These are phyloP conservation scores for Raillietiella orientalis DNA, from an alignment of 2,888 invertebrate species.

Conservation along the genomic window DNA sequence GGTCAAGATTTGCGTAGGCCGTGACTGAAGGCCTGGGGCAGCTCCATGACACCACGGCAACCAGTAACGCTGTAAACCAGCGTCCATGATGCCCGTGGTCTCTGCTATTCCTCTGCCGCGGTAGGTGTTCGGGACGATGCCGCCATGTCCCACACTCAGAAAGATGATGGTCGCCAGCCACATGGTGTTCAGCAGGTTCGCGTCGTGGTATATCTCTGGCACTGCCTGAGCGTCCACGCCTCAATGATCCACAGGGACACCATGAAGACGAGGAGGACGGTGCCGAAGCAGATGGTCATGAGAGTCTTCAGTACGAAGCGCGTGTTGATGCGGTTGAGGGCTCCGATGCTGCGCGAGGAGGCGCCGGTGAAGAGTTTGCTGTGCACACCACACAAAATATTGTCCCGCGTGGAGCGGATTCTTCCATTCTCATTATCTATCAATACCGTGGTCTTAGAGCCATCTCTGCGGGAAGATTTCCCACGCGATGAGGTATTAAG, in stretches of 20 bases:
- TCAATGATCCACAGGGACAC: slow-evolving; percentile 98
- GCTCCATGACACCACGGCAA: too few relatives aligned
- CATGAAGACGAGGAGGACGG: slow-evolving; percentile 92
- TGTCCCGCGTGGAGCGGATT: too few relatives aligned
- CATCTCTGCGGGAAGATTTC: too few relatives aligned
- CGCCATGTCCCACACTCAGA: slow-evolving; percentile 98
- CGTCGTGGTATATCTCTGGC: slow-evolving; percentile 75
- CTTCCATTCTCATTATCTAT: too few relatives aligned
- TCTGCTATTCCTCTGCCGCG: slow-evolving; percentile 98
- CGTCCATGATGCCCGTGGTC: slow-evolving; percentile 97
- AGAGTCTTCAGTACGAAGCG: slow-evolving; percentile 35
- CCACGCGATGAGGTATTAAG: too few relatives aligned
- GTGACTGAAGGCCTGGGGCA: too few relatives aligned
- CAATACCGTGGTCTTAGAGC: too few relatives aligned
- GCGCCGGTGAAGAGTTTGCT: slow-evolving; percentile 21
- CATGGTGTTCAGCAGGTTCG: slow-evolving; percentile 95
- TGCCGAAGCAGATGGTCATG: slow-evolving; percentile 97
- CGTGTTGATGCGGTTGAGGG: slow-evolving; percentile 36
- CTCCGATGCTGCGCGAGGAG: slow-evolving; percentile 52
- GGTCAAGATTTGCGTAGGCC: too few relatives aligned
- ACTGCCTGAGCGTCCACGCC: slow-evolving; percentile 91
- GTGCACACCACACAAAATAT: too few relatives aligned
- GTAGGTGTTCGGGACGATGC: slow-evolving; percentile 98
- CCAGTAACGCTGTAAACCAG: too few relatives aligned
- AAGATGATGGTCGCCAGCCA: slow-evolving; percentile 99